Evolutionary conservation across 2,797 vertebrate species (phyloP), one percentile per base, ranked within the genome.

Genomic region (Bradypus variegatus): DNA sequence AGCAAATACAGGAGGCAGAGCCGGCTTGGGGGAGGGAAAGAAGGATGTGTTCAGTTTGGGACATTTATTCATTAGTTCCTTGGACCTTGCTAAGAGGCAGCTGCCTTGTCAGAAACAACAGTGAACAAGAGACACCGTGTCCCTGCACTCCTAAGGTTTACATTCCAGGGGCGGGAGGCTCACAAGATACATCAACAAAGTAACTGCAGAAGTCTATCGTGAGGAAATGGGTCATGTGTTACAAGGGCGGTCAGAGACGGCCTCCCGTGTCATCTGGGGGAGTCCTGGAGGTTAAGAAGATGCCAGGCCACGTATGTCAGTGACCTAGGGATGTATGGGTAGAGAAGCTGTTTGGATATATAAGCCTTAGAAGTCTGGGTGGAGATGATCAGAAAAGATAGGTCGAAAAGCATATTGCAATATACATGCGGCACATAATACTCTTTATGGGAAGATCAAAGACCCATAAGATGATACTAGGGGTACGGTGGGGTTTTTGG

Each of bases 1-100:
- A 91, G 72, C 88, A 94, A 95, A 84, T 69, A 45, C 38, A 69
- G 81, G 80, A 91, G 50, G 76, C 48, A 55, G 65, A 79, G 55
- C 75, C 70, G 60, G 88, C 83, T 48, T 91, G 67, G 69, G 60
- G 92, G 83, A 79, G 85, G 86, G 33, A n/a, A 76, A 90, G 33
- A 91, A 25, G 15, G n/a, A 58, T 7, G 27, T 53, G 58, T 67
- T 94, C 65, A 76, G 12, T 33, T 81, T 9, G 14, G 62, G 69
- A 86, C 64, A 65, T 55, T 33, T 69, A 94, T 77, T 84, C 77
- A 78, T 77, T 77, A 45, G 41, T 80, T 87, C 45, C 41, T 84
- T 77, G 86, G 64, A 60, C 77, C 50, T 90, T 85, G n/a, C 62
- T n/a, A 53, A 90, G 33, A 1, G 36, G 50, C 73, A 62, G 58